Percentiles rank a stretch among this genome's conserved stretches.
phyloP scores from a whole-genome alignment of 2,888 invertebrate genomes.

The Oxytorus armatus region DNA sequence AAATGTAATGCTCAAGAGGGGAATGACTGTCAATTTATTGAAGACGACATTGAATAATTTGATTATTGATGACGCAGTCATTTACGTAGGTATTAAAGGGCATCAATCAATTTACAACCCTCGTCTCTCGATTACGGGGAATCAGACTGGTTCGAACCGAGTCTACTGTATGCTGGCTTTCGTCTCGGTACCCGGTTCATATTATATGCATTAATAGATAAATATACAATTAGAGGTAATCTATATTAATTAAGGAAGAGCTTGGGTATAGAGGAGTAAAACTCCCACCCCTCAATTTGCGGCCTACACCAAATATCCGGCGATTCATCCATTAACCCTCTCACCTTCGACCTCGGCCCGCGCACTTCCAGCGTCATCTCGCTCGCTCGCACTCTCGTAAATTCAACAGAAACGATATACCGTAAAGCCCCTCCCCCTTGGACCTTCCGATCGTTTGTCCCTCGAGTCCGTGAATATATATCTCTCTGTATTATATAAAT shows the following conservation, averaged over 20 bases:
- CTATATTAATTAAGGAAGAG: conserved; percentile 83
- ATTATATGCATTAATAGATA: conserved; percentile 83
- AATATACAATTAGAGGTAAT: conserved; percentile 84
- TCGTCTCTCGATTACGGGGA: conserved; percentile 82
- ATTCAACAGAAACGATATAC: conserved; percentile 75
- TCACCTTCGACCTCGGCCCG: conserved; percentile 79
- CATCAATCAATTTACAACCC: conserved; percentile 82
- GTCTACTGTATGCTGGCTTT: conserved; percentile 59
- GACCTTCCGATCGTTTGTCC: conserved; percentile 72
- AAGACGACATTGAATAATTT: conserved; percentile 55
- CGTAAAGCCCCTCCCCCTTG: conserved; percentile 69
- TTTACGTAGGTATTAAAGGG: conserved; percentile 58
- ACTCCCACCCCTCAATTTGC: no score
- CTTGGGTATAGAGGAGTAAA: conserved; percentile 22
- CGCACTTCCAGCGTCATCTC: conserved; percentile 20
- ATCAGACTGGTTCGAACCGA: conserved; percentile 73
- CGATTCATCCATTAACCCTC: conserved; percentile 84
- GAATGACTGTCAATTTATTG: conserved; percentile 45
- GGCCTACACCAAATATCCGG: conserved; percentile 82
- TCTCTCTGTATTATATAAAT: no score
- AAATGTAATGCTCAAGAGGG: not conserved
- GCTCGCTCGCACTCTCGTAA: conserved; percentile 54
- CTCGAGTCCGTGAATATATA: conserved; percentile 28
- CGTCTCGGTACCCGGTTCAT: conserved; percentile 74
- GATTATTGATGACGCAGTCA: conserved; percentile 57